Evolutionary conservation across 2,888 invertebrate genomes (phyloP), one percentile per base, ranked within the genome.

Genomic region (Abrostola triplasia): DNA sequence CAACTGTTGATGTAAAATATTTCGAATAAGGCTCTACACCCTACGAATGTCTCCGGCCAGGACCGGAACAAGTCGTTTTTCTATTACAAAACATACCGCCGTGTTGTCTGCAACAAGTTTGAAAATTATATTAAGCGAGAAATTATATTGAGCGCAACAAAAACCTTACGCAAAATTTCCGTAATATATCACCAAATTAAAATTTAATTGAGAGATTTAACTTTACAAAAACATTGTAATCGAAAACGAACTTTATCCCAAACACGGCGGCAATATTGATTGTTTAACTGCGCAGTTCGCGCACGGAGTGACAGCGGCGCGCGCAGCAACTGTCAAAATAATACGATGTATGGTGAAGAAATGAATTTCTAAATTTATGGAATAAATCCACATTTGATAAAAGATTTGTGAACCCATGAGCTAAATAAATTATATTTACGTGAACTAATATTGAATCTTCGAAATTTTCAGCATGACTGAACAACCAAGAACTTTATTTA

Each of bases 311-410:
- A n/a, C 40, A 51, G 61, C 70, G 73, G 89, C 92, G 92, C 90
- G 90, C 93, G 92, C 92, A 89, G 13, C 57, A 66, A 36, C 85
- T 88, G 91, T 92, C 91, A 92, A 89, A 88, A 84, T 86, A 80
- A 80, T 71, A 79, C 70, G 68, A 67, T 61, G 6, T 44, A 51
- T 12, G 49, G 51, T 36, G 63, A 59, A 12, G 55, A 57, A 61
- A 68, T 62, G 36, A 49, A 40, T 66, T 47, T 54, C 36, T 38
- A 61, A 67, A 78, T 70, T 57, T 6, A 62, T 62, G 49, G 57
- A 37, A 64, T 74, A 63, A 48, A 64, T 12, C 36, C 44, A 12
- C 42, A 53, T 48, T 57, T 57, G n/a, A 48, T 37, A 54, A 51
- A 48, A 5, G 5, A 36, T 47, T 6, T 47, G 0, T 52, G 36